Evolutionary conservation across 2,888 invertebrate species (phyloP).

Genomic region (Spisula subtruncata): DNA sequence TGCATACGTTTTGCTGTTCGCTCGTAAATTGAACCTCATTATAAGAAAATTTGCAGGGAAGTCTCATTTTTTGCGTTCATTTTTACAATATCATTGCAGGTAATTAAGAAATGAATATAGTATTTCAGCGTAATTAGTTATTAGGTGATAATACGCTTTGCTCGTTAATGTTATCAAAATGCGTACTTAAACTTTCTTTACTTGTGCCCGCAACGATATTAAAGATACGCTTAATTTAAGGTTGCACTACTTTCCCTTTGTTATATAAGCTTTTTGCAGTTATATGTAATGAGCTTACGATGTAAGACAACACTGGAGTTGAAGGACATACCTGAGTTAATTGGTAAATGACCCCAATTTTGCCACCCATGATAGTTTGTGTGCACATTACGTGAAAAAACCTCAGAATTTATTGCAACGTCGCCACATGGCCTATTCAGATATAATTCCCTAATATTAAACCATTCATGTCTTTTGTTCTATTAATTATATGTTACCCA

Average conservation of each 20-base stretch:
- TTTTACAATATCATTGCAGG: constrained; percentile 30
- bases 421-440: constrained; percentile 65
- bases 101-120: constrained; percentile 30
- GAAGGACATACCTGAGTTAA: constrained; percentile 58
- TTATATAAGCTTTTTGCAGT: constrained; percentile 30
- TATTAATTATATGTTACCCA: constrained; percentile 65
- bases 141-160: constrained; percentile 34
- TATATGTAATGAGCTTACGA: not conserved
- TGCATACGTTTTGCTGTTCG: not conserved
- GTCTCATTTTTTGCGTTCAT: not conserved
- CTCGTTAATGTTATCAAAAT: constrained; percentile 27
- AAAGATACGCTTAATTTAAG: constrained; percentile 34
- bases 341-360: constrained; percentile 52
- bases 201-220: constrained; percentile 36
- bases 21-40: constrained; percentile 26
- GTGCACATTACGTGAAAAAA: constrained; percentile 49
- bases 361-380: constrained; percentile 53
- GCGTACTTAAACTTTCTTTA: constrained; percentile 37
- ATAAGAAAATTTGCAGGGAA: constrained; percentile 12
- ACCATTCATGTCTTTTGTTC: constrained; percentile 61
- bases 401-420: not conserved
- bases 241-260: constrained; percentile 41
- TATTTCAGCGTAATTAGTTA: constrained; percentile 43
- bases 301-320: constrained; percentile 12
- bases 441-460: constrained; percentile 43